Percentiles rank a stretch among this genome's conserved stretches.
Conservation (phyloP, 2,797 vertebrate species). For the Loriculus beryllinus region DNA sequence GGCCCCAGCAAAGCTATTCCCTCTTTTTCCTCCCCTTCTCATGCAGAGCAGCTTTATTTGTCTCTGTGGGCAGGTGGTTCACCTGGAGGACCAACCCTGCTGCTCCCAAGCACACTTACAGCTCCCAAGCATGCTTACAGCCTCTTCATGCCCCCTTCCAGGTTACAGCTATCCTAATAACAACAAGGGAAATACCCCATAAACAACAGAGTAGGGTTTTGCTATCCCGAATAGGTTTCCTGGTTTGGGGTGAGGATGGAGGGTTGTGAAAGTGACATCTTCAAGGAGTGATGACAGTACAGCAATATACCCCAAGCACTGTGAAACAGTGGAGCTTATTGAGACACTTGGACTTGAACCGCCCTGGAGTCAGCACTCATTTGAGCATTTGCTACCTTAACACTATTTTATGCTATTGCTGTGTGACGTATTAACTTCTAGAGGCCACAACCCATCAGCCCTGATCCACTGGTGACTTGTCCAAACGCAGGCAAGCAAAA, state of each 20-base stretch:
- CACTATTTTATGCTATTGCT: background rate
- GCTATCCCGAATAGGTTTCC: background rate
- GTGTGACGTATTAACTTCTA: constrained; percentile 4
- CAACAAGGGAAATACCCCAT: background rate
- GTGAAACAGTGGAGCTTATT: background rate
- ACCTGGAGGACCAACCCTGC: background rate
- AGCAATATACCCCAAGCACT: rapidly evolving
- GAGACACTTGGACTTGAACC: background rate
- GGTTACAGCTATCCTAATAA: background rate
- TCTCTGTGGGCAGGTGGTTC: background rate
- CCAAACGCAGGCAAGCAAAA: background rate
- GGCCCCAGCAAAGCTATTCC: background rate
- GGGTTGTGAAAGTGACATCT: background rate
- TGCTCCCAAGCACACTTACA: background rate
- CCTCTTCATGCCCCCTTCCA: rapidly evolving
- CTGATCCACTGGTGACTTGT: background rate
- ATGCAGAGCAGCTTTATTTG: background rate
- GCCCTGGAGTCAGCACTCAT: background rate
- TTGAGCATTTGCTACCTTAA: background rate
- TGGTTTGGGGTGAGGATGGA: background rate
- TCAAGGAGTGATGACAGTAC: background rate
- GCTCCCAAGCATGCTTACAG: background rate
- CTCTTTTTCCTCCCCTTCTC: background rate
- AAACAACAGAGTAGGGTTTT: background rate
- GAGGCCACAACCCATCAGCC: background rate